Conservation (phyloP, 2,888 invertebrate species). For the Hermodice carunculata region DNA sequence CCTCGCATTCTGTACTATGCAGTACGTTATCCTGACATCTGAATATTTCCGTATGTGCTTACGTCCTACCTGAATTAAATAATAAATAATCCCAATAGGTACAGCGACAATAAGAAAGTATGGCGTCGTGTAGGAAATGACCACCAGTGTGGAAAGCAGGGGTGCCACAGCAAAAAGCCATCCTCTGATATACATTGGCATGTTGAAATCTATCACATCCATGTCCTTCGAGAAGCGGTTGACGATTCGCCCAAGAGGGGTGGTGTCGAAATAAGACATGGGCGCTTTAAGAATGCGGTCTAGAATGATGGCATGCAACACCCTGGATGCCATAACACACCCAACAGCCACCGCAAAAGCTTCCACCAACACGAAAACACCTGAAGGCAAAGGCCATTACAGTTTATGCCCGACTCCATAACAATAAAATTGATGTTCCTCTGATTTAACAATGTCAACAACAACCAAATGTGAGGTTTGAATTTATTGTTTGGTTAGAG, state of each 20-base stretch:
- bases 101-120: constrained; percentile 46
- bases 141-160: constrained; percentile 54
- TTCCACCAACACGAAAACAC: constrained; percentile 4
- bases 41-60: no score
- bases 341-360: constrained; percentile 29
- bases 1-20: no score
- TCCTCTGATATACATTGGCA: constrained; percentile 34
- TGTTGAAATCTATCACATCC: constrained; percentile 42
- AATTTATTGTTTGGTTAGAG: no score
- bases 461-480: no score
- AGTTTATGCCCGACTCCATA: no score
- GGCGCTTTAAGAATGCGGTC: constrained; percentile 49
- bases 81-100: constrained; percentile 60
- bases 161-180: constrained; percentile 36
- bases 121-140: constrained; percentile 58
- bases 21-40: no score
- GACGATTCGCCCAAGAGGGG: constrained; percentile 44
- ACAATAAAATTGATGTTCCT: no score
- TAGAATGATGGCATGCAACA: constrained; percentile 24
- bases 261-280: constrained; percentile 46
- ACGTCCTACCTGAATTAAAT: constrained; percentile 36
- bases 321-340: constrained; percentile 25
- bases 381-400: no score
- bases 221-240: constrained; percentile 40
- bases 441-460: no score